These are phyloP conservation scores for Parapsyche elsis DNA, from an alignment of 1,140 invertebrate species.

Conservation along the genomic window DNA sequence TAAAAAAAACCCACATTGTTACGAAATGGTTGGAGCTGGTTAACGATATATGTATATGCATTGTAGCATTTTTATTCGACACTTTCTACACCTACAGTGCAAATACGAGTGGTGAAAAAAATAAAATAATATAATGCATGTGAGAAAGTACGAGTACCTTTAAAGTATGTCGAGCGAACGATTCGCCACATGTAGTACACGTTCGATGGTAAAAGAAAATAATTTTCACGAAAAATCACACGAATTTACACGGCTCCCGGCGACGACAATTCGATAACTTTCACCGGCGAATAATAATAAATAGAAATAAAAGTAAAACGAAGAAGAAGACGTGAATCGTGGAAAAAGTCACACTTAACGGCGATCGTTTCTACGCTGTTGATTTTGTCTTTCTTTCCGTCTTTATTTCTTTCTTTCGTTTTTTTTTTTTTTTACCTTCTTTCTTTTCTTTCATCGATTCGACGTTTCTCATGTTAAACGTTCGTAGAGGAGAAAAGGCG, in stretches of 20 bases:
- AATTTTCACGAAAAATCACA: slow-evolving; percentile 9
- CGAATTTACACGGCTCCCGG: neutral
- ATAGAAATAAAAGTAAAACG: neutral
- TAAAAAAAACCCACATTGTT: too few relatives aligned
- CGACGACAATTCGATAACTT: neutral
- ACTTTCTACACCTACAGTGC: neutral
- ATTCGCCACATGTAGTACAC: neutral
- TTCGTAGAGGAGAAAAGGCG: too few relatives aligned
- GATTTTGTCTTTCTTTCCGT: too few relatives aligned
- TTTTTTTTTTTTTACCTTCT: too few relatives aligned
- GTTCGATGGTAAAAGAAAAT: neutral
- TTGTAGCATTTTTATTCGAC: neutral
- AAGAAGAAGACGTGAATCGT: too few relatives aligned
- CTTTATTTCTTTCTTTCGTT: too few relatives aligned
- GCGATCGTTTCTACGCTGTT: too few relatives aligned
- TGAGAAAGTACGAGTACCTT: slow-evolving; percentile 1
- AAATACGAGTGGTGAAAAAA: neutral
- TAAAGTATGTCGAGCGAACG: neutral
- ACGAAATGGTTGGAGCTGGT: neutral
- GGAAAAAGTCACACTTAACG: too few relatives aligned
- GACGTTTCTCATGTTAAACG: too few relatives aligned
- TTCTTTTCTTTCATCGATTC: too few relatives aligned
- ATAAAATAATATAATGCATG: neutral
- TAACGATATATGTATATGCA: neutral
- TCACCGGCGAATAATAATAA: slow-evolving; percentile 11